Percentiles rank a stretch among this genome's conserved stretches.
These are phyloP conservation scores for Channa argus DNA, from an alignment of 2,113 vertebrate genomes.

Conservation along the genomic window DNA sequence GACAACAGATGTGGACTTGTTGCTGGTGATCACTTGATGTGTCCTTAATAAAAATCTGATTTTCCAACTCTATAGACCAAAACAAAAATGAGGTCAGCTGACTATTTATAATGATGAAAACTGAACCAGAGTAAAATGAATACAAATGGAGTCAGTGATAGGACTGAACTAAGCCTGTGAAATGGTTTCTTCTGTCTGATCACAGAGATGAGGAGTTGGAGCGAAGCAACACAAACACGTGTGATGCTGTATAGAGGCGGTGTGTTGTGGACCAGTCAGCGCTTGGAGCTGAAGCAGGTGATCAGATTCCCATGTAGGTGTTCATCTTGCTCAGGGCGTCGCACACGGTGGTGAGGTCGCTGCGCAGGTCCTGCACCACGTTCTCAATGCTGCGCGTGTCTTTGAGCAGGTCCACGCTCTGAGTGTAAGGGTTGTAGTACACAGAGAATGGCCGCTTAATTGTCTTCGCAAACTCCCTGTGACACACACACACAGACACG, in stretches of 20 bases:
- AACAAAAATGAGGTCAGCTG: no score
- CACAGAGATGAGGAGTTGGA: neutral
- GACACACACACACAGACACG: neutral
- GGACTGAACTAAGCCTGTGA: no score
- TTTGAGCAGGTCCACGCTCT: conserved; percentile 95
- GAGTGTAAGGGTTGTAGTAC: conserved; percentile 98
- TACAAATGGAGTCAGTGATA: no score
- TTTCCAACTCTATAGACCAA: no score
- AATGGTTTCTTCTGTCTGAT: neutral
- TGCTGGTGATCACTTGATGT: no score
- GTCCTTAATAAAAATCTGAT: no score
- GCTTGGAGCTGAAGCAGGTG: rapidly evolving
- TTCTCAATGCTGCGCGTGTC: conserved; percentile 95
- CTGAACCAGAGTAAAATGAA: no score
- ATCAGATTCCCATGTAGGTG: conserved; percentile 94
- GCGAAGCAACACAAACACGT: no score
- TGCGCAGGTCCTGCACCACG: conserved; percentile 95
- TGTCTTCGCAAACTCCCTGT: conserved; percentile 95
- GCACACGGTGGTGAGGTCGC: conserved; percentile 95
- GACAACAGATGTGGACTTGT: no score
- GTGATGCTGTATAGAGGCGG: no score
- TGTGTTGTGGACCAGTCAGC: conserved; percentile 4
- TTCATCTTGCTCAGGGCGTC: conserved; percentile 98
- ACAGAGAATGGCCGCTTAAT: conserved; percentile 96
- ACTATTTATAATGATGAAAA: no score